Base-by-base conservation (phyloP, 2,797 vertebrate genomes). In the Borostomias antarcticus region DNA sequence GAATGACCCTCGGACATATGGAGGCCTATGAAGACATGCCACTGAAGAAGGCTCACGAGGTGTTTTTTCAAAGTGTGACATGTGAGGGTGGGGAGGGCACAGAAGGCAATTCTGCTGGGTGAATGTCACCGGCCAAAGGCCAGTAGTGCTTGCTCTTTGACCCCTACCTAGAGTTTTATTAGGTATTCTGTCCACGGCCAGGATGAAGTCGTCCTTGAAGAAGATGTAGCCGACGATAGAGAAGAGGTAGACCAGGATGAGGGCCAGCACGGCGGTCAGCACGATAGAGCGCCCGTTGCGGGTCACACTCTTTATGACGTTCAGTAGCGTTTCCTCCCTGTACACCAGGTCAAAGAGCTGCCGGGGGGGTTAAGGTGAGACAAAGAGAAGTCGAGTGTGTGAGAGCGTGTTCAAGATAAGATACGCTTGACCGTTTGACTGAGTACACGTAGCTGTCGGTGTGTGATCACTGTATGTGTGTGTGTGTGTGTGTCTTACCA, bases 181-280 rank as follows among this genome's bases (percentile, higher is more conserved):
- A 8, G 96, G 95, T 74, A 98, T 93, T 84, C 93, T 92, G 84
- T 99, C 98, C 1, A 99, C 96, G 10, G 93, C 93, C 84, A 99
- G 87, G 86, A 99, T 94, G 59, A 99, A 99, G 80, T 99, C 98
- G 5, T 99, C 95, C 78, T 98, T 97, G 92, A 99, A 98, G 92
- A 98, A 97, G 63, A 99, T 95, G 77, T 97, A 99, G 17, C 97
- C 98, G 77, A 99, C 98, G 6, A 99, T 99, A 57, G 98, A 99
- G 91, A 99, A 99, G 72, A 99, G 94, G 89, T 99, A 99, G 86
- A 99, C 98, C 13, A 99, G 91, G 89, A 99, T 99, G 53, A 99
- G 93, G 1, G 98, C 97, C 59, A 99, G 91, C 11, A 99, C 97
- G 0, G 97, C 98, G 0, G 98, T 99, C 71, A 99, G 88, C 72